Conservation (phyloP, 2,113 vertebrate genomes). For the Aix galericulata region DNA sequence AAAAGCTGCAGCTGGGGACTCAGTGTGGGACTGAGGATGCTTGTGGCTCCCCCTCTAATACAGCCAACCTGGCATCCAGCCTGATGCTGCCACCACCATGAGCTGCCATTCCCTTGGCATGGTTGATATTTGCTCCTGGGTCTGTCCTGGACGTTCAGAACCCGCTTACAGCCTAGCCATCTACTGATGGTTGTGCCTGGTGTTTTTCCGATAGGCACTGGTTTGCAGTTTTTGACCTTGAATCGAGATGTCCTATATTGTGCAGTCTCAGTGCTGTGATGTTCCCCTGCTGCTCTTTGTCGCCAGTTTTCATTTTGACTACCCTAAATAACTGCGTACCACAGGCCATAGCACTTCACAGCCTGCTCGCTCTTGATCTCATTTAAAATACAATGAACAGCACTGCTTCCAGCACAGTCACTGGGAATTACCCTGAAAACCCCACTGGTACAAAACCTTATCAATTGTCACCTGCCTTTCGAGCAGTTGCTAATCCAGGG, state of each 20-base stretch:
- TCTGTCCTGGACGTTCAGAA: background rate
- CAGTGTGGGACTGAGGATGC: background rate
- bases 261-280: background rate
- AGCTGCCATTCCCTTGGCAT: rapidly evolving
- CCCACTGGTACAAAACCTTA: rapidly evolving
- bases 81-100: background rate
- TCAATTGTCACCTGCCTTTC: background rate
- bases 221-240: background rate
- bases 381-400: background rate
- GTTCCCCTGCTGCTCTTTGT: rapidly evolving
- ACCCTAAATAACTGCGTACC: background rate
- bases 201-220: rapidly evolving
- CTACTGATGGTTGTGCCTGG: rapidly evolving
- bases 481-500: background rate
- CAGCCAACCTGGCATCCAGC: background rate
- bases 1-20: background rate
- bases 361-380: background rate
- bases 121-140: background rate
- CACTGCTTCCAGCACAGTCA: rapidly evolving
- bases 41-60: background rate
- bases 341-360: background rate
- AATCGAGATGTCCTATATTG: background rate
- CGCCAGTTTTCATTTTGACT: background rate
- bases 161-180: background rate
- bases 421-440: background rate